These are phyloP conservation scores for Lutraria lutraria DNA, from an alignment of 2,888 invertebrate genomes.

Conservation along the genomic window DNA sequence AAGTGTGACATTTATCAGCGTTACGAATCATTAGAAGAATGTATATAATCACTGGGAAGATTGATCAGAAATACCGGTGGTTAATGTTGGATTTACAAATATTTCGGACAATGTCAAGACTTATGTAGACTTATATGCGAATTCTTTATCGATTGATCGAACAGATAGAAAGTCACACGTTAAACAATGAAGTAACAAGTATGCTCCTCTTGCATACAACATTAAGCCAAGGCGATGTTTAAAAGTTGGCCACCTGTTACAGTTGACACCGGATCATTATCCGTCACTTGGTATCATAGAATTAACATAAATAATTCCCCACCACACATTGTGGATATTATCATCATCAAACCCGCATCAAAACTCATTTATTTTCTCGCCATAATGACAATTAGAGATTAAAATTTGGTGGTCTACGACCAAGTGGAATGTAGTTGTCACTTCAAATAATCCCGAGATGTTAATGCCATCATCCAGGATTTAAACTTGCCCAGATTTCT, in stretches of 20 bases:
- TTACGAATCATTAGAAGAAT: background rate
- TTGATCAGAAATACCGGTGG: background rate
- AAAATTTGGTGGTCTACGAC: constrained; percentile 24
- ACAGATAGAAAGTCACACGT: background rate
- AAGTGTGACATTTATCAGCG: background rate
- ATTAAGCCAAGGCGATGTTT: background rate
- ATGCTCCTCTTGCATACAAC: background rate
- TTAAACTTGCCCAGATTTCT: constrained; percentile 27
- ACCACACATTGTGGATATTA: constrained; percentile 26
- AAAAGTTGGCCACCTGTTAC: constrained; percentile 31
- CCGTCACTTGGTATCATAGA: constrained; percentile 14
- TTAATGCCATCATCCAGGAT: constrained; percentile 38
- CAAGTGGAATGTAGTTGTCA: constrained; percentile 50
- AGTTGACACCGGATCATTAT: constrained; percentile 38
- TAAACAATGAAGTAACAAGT: background rate
- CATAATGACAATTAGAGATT: constrained; percentile 56
- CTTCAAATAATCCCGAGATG: constrained; percentile 50
- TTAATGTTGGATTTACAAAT: background rate
- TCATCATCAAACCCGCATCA: constrained; percentile 47
- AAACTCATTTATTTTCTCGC: constrained; percentile 54
- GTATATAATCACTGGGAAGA: background rate
- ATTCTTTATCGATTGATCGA: background rate
- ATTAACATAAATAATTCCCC: constrained; percentile 35
- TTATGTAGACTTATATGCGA: background rate
- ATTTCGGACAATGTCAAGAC: background rate